Evolutionary conservation across 2,888 invertebrate species (phyloP), one percentile per base, ranked within the genome.

Genomic region (Tiliacea citrago): DNA sequence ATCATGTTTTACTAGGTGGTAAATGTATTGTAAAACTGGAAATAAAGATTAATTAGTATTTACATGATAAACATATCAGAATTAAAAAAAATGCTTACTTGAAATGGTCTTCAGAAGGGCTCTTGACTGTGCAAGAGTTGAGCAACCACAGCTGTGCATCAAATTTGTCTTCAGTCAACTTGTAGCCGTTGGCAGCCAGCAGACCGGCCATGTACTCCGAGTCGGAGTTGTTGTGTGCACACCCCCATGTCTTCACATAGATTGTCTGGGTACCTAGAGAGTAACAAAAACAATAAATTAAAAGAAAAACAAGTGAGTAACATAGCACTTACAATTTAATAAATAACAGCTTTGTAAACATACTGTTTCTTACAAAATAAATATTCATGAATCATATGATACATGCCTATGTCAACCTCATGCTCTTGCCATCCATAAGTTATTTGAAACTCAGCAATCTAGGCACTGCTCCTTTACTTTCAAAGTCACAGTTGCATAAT

Each of bases 151-250:
- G 95, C 93, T 99, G 98, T 0, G 99, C 99, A 18, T 97, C 96
- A 66, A 97, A 96, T 94, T 98, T 98, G 78, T 98, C 97, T 62
- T 98, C 98, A 0, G 98, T 98, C 65, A 99, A 96, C 73, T 97
- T 97, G 93, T 99, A 99, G 0, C 99, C 99, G 89, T 98, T 98
- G 0, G 98, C 97, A 0, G 98, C 98, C 75, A 99, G 95, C 87
- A 99, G 98, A 0, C 99, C 99, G 0, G 99, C 99, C 99, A 99
- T 99, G 92, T 99, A 99, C 96, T 99, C 99, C 1, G 99, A 98
- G 93, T 99, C 99, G 0, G 99, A 99, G 92, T 98, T 99, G 94
- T 99, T 99, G 95, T 99, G 99, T 0, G 99, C 98, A 93, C 99
- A 99, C 8, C 99, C 99, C 99, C 99, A 99, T 75, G 99, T 99